phyloP scores from a whole-genome alignment of 2,113 vertebrate genomes.

The Onychorhynchus coronatus region DNA sequence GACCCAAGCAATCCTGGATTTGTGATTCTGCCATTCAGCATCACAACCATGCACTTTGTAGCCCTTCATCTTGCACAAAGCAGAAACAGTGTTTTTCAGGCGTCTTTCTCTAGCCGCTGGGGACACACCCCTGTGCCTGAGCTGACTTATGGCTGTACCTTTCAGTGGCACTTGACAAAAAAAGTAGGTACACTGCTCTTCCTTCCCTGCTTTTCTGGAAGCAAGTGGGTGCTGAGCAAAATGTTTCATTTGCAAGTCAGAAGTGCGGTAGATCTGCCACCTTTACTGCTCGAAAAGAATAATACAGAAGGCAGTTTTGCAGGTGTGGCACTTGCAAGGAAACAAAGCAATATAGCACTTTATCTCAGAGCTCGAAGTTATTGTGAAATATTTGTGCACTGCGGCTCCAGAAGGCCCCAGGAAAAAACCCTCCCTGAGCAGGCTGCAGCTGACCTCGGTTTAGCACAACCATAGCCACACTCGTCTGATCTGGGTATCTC shows the following conservation, averaged over 20 bases:
- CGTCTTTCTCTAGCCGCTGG: neutral
- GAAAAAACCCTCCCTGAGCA: neutral
- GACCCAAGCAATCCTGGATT: neutral
- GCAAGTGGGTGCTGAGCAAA: neutral
- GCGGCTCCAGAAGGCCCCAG: neutral
- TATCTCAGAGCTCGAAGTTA: neutral
- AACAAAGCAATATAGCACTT: slow-evolving; percentile 4
- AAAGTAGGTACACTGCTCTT: neutral
- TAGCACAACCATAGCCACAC: neutral
- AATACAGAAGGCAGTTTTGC: neutral
- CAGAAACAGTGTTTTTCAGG: neutral
- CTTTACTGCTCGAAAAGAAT: neutral
- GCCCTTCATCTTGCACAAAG: neutral
- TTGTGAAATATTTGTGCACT: neutral
- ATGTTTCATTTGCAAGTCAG: neutral
- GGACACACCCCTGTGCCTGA: neutral
- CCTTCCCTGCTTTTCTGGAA: neutral
- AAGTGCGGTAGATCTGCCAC: neutral
- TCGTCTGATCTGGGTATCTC: neutral
- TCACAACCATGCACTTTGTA: neutral
- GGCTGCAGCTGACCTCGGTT: neutral
- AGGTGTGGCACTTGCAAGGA: neutral
- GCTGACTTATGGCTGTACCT: neutral
- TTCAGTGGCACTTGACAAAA: neutral
- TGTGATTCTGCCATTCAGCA: neutral